phyloP scores from a whole-genome alignment of 2,797 vertebrate genomes.

The Numenius phaeopus region DNA sequence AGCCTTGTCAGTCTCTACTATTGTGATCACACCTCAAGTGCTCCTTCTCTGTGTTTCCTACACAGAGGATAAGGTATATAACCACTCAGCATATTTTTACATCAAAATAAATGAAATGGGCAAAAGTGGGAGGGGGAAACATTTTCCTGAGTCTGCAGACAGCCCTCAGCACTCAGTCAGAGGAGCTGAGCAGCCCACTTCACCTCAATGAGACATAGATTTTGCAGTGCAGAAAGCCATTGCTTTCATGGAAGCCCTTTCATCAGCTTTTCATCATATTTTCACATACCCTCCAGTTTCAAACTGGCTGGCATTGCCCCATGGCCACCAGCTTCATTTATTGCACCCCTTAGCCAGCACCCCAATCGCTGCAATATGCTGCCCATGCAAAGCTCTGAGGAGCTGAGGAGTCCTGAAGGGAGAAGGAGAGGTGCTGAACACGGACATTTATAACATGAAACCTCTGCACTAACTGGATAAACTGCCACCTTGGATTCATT shows the following conservation, averaged over 20 bases:
- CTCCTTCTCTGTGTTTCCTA: background rate
- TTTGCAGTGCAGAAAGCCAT: background rate
- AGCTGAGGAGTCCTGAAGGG: background rate
- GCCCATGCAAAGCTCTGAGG: too few species aligned
- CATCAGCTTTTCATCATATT: background rate
- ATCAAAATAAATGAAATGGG: background rate
- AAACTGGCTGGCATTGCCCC: background rate
- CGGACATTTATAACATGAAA: background rate
- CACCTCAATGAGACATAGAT: background rate
- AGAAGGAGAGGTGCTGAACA: background rate
- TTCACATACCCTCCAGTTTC: background rate
- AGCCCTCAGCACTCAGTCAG: background rate
- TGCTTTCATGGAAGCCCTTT: background rate
- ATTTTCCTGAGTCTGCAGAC: background rate
- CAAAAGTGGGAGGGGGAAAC: background rate
- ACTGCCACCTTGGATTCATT: too few species aligned
- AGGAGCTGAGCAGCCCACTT: background rate
- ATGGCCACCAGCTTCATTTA: background rate
- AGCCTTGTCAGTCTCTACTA: background rate
- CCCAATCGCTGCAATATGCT: fast-evolving
- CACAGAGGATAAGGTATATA: background rate
- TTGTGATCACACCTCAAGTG: background rate
- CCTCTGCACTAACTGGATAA: background rate
- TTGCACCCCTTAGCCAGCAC: background rate
- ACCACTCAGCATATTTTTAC: background rate